Evolutionary conservation across 2,888 invertebrate genomes (phyloP).

Genomic region (Spialia ferax): DNA sequence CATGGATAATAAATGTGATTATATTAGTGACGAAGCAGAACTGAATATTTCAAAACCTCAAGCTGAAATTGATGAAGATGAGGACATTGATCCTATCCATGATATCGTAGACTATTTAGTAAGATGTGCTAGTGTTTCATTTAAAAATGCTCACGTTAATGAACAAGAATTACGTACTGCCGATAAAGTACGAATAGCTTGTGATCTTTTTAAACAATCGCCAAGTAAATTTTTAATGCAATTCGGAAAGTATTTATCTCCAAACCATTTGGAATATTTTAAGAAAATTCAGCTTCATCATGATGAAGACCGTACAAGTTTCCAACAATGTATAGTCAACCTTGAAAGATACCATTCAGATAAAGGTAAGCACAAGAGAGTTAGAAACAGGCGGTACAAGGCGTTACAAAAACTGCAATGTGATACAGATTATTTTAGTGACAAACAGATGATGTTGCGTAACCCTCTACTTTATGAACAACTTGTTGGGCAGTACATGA

Average conservation of each 20-base stretch:
- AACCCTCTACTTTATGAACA: slow-evolving; percentile 97
- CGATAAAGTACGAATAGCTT: slow-evolving; percentile 91
- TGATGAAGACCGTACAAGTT: slow-evolving; percentile 79
- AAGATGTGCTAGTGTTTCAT: slow-evolving; percentile 87
- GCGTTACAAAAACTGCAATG: slow-evolving; percentile 91
- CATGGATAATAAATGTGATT: background rate
- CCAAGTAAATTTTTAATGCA: slow-evolving; percentile 91
- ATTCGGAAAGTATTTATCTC: slow-evolving; percentile 91
- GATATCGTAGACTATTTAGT: slow-evolving; percentile 89
- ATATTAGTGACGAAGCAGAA: background rate
- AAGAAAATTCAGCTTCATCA: slow-evolving; percentile 61
- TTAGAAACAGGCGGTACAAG: slow-evolving; percentile 93
- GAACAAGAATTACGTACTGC: slow-evolving; percentile 90
- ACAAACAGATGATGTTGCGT: slow-evolving; percentile 97
- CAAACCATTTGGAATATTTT: slow-evolving; percentile 91
- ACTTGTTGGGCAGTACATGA: slow-evolving; percentile 94
- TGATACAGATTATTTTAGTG: slow-evolving; percentile 94
- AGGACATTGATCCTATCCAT: slow-evolving; percentile 69
- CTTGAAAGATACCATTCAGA: slow-evolving; percentile 86
- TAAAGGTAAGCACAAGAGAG: slow-evolving; percentile 79
- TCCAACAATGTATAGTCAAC: slow-evolving; percentile 88
- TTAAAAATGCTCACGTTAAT: slow-evolving; percentile 94
- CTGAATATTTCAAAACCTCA: background rate
- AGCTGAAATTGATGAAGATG: slow-evolving; percentile 12
- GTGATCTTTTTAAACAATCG: slow-evolving; percentile 88